Percentiles rank a stretch among this genome's conserved stretches.
phyloP scores from a whole-genome alignment of 37 sponge, comb jelly and placozoan genomes.

The Aplysina aerophoba region DNA sequence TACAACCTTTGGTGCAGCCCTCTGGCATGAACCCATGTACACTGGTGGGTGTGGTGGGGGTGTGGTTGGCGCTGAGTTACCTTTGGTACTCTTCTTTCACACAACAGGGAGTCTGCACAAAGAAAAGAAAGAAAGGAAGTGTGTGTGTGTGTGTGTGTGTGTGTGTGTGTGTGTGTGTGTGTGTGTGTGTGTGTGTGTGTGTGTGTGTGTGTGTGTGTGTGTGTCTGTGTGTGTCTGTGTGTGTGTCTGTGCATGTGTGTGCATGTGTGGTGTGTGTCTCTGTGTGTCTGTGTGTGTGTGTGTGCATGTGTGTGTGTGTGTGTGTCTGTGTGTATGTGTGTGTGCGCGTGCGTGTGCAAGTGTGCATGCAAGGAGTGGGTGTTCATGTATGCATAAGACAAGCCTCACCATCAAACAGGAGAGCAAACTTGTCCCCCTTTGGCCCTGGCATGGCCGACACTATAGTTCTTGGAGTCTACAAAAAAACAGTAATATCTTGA shows the following conservation, averaged over 20 bases:
- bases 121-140: too few relatives aligned
- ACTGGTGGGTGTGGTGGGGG: too few relatives aligned
- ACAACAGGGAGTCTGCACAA: too few relatives aligned
- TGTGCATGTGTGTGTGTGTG: background rate
- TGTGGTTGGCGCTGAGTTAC: too few relatives aligned
- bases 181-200: background rate
- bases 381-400: too few relatives aligned
- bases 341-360: background rate
- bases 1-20: too few relatives aligned
- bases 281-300: background rate
- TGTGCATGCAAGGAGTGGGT: too few relatives aligned
- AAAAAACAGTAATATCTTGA: background rate
- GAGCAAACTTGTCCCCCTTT: conserved; percentile 59
- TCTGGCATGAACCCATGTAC: too few relatives aligned
- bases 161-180: background rate
- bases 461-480: conserved; percentile 2
- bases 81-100: too few relatives aligned
- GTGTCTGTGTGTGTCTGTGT: conserved; percentile 7
- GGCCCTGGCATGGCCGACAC: conserved; percentile 23
- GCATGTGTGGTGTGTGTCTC: background rate
- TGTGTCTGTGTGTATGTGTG: background rate
- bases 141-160: background rate
- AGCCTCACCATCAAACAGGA: conserved; percentile 53
- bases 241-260: background rate
- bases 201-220: conserved; percentile 17